Conservation (phyloP, 1,140 invertebrate species). For the Listronotus oregonensis region DNA sequence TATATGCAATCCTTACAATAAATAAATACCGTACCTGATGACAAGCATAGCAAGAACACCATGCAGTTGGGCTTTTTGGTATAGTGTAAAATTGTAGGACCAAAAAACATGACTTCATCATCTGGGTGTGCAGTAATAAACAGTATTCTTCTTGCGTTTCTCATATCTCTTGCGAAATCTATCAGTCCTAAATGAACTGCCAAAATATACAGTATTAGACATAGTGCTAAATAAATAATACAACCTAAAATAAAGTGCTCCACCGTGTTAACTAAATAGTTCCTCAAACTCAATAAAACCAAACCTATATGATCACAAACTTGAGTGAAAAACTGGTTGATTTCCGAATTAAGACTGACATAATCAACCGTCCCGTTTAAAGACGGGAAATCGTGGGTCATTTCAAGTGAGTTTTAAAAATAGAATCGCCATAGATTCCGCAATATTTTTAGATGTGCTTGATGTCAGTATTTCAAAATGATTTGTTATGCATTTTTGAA, state of each 20-base stretch:
- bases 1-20: no score
- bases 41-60: conserved; percentile 85
- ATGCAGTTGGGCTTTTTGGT: conserved; percentile 65
- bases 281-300: conserved; percentile 15
- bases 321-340: conserved; percentile 17
- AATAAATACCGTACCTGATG: conserved; percentile 67
- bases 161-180: conserved; percentile 52
- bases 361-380: conserved; percentile 24
- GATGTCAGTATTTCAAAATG: background rate
- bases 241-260: conserved; percentile 51
- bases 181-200: conserved; percentile 43
- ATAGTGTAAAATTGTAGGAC: conserved; percentile 81
- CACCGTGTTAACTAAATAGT: conserved; percentile 52
- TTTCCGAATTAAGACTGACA: conserved; percentile 7
- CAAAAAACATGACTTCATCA: conserved; percentile 98
- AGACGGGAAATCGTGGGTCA: conserved; percentile 33
- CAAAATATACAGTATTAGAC: conserved; percentile 47
- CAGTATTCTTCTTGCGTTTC: conserved; percentile 66
- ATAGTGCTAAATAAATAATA: conserved; percentile 49
- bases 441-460: conserved; percentile 38
- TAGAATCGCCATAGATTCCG: conserved; percentile 41
- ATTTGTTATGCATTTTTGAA: no score
- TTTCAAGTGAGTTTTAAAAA: conserved; percentile 43
- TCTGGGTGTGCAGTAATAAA: conserved; percentile 94
- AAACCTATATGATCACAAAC: conserved; percentile 22